phyloP scores from a whole-genome alignment of 2,113 vertebrate genomes.

The Atrichornis clamosus region DNA sequence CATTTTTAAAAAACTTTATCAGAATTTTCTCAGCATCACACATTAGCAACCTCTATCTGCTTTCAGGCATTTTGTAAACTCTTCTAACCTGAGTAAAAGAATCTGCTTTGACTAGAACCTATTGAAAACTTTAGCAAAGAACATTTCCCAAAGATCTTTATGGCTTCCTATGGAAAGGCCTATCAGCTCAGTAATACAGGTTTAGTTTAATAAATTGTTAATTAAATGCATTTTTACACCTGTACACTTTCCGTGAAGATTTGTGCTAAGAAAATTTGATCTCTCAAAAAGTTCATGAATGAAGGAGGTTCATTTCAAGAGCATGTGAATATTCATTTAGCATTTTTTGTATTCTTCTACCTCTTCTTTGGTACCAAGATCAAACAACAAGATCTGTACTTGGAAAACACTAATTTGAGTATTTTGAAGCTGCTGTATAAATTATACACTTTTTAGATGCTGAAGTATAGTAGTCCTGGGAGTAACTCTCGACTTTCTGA shows the following conservation, averaged over 20 bases:
- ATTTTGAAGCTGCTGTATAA: neutral
- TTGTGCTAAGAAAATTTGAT: neutral
- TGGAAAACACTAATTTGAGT: neutral
- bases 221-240: neutral
- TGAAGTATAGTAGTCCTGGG: neutral
- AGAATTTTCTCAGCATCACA: neutral
- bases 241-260: neutral
- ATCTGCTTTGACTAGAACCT: neutral
- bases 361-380: neutral
- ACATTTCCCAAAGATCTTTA: neutral
- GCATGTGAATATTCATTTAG: neutral
- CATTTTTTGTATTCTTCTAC: neutral
- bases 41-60: neutral
- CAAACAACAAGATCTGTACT: neutral
- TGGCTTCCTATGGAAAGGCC: neutral
- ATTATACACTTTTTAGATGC: neutral
- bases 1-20: neutral
- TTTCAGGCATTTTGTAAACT: neutral
- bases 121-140: neutral
- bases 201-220: neutral
- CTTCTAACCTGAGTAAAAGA: neutral
- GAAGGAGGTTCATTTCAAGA: neutral
- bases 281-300: neutral
- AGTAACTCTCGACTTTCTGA: neutral
- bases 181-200: neutral